Evolutionary conservation across 2,888 invertebrate genomes (phyloP).

Genomic region (Orchestes rusci): DNA sequence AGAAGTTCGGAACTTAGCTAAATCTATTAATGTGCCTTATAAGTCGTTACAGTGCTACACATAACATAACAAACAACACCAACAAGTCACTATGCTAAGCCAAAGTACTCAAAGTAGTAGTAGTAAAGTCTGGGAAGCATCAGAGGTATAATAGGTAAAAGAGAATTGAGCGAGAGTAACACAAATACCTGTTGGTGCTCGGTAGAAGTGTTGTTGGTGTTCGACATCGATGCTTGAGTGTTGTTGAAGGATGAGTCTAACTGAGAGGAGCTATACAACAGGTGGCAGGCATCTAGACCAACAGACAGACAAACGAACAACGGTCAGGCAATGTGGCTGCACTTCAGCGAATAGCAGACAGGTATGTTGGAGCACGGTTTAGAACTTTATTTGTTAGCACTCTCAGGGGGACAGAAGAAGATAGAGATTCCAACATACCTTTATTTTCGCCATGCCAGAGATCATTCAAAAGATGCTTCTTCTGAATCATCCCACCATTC

Average conservation of each 20-base stretch:
- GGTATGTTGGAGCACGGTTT: too few species aligned
- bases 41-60: too few species aligned
- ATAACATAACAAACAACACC: too few species aligned
- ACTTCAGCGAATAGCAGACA: constrained; percentile 24
- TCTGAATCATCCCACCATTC: too few species aligned
- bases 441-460: neutral
- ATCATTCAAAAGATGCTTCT: neutral
- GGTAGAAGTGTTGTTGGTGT: constrained; percentile 46
- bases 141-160: too few species aligned
- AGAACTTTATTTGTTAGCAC: too few species aligned
- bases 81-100: too few species aligned
- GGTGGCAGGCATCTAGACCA: constrained; percentile 92
- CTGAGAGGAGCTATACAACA: constrained; percentile 67
- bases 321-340: constrained; percentile 43
- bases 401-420: too few species aligned
- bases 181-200: constrained; percentile 43
- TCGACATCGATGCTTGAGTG: constrained; percentile 36
- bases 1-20: too few species aligned
- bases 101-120: too few species aligned
- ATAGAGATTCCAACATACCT: constrained; percentile 11
- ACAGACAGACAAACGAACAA: constrained; percentile 64
- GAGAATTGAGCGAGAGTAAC: constrained; percentile 29
- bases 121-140: too few species aligned
- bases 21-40: too few species aligned
- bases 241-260: constrained; percentile 80